phyloP scores from a whole-genome alignment of 2,113 vertebrate genomes.

The Aleadryas rufinucha region DNA sequence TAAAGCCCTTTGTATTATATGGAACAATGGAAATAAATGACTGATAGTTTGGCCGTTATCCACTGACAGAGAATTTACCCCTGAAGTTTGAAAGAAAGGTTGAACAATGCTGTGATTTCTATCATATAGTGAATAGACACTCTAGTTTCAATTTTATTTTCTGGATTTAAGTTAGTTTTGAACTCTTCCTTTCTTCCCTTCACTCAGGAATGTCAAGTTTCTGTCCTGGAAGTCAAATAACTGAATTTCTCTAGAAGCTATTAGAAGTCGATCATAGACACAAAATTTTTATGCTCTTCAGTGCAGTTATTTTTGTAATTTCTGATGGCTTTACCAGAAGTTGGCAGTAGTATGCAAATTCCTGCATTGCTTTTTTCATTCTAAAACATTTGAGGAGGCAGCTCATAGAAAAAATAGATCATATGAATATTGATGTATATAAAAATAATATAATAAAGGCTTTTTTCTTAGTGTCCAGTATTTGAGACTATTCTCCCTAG shows the following conservation, averaged over 20 bases:
- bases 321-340: constrained; percentile 39
- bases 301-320: constrained; percentile 38
- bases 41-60: background rate
- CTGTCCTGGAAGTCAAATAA: background rate
- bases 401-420: background rate
- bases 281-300: constrained; percentile 10
- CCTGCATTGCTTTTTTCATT: constrained; percentile 19
- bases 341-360: constrained; percentile 17
- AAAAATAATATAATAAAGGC: background rate
- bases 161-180: background rate
- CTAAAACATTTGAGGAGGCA: constrained; percentile 8
- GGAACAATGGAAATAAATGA: background rate
- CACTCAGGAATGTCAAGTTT: background rate
- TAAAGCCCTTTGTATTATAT: background rate
- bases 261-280: background rate
- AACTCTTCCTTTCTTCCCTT: background rate
- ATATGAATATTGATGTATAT: background rate
- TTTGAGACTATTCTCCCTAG: background rate
- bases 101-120: background rate
- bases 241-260: background rate
- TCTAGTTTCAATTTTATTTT: background rate
- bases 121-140: background rate
- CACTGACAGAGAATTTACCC: background rate
- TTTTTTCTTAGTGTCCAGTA: background rate
- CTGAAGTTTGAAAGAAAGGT: background rate